Evolutionary conservation across 2,888 invertebrate species (phyloP).

Genomic region (Heliconius cydno): DNA sequence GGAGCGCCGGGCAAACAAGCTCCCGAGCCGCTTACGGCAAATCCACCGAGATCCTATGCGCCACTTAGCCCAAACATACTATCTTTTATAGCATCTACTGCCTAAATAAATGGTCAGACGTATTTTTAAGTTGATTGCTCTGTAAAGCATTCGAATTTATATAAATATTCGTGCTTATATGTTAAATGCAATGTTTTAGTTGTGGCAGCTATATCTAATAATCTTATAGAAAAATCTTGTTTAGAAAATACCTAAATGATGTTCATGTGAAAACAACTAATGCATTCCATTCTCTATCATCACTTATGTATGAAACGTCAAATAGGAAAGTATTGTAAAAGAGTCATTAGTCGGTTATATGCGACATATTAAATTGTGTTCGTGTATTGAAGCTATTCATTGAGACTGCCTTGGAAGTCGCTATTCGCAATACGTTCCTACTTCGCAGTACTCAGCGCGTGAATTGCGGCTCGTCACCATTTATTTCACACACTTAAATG

Average conservation of each 20-base stretch:
- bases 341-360: slow-evolving; percentile 43
- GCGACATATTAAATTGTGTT: slow-evolving; percentile 41
- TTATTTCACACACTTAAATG: slow-evolving; percentile 77
- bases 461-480: slow-evolving; percentile 58
- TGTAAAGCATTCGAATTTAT: slow-evolving; percentile 14
- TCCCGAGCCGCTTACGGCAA: slow-evolving; percentile 79
- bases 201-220: too few species aligned
- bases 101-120: slow-evolving; percentile 47
- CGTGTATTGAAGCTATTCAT: slow-evolving; percentile 55
- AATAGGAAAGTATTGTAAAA: slow-evolving; percentile 32
- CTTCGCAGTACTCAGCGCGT: slow-evolving; percentile 29
- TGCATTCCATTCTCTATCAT: not conserved
- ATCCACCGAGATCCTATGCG: slow-evolving; percentile 77
- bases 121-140: slow-evolving; percentile 35
- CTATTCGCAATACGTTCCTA: slow-evolving; percentile 44
- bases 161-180: not conserved
- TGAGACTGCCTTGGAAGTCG: slow-evolving; percentile 49
- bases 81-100: slow-evolving; percentile 58
- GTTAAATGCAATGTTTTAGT: not conserved
- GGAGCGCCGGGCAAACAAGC: slow-evolving; percentile 83
- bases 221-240: not conserved
- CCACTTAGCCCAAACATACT: slow-evolving; percentile 74
- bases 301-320: slow-evolving; percentile 18
- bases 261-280: slow-evolving; percentile 6
- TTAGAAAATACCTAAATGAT: not conserved